phyloP scores from a whole-genome alignment of 1,140 invertebrate species.

The Papilio helenus region DNA sequence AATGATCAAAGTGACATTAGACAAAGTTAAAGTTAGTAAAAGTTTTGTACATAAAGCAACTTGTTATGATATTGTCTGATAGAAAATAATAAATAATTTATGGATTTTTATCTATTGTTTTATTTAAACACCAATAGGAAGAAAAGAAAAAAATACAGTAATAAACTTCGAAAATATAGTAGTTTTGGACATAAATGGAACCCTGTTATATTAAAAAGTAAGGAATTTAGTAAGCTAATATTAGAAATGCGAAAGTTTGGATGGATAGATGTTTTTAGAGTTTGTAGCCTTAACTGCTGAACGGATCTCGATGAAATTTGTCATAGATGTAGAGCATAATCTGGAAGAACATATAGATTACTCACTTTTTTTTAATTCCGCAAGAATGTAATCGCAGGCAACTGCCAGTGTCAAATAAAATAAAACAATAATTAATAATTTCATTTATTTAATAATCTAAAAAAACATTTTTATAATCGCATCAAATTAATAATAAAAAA shows the following conservation, averaged over 20 bases:
- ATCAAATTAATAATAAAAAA: conserved; percentile 30
- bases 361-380: neutral
- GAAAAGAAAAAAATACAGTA: neutral
- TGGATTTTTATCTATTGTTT: conserved; percentile 72
- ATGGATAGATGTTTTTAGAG: no score
- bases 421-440: conserved; percentile 27
- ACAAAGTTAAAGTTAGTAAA: conserved; percentile 54
- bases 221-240: no score
- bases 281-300: no score
- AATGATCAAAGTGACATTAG: conserved; percentile 40
- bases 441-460: conserved; percentile 13
- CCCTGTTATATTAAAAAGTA: no score
- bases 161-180: no score
- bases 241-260: no score
- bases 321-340: no score
- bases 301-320: no score
- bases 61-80: conserved; percentile 78
- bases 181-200: no score
- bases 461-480: neutral
- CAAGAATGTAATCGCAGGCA: no score
- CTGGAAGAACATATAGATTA: no score
- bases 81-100: conserved; percentile 80
- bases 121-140: conserved; percentile 37
- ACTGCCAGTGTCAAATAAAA: neutral
- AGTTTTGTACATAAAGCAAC: conserved; percentile 77